A percentile compares a stretch with the other conserved stretches of the same genome.
Conservation (phyloP, 2,888 invertebrate species). For the Agrochola lota region DNA sequence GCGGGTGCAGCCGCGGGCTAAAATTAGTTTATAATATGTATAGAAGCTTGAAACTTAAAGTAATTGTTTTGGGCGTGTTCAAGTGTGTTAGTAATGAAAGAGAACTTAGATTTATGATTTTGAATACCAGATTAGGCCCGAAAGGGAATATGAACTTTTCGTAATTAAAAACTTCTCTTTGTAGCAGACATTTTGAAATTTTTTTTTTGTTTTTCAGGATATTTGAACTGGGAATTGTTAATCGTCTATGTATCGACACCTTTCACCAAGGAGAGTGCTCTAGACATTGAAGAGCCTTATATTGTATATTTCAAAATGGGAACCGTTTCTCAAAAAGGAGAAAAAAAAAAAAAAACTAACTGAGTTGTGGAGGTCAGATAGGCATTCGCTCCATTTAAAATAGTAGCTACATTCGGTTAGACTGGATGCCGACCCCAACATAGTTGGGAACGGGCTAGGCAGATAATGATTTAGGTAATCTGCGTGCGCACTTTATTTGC, state of each 20-base stretch:
- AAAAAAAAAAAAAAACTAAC: no score
- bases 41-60: constrained; percentile 72
- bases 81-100: constrained; percentile 75
- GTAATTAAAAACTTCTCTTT: background rate
- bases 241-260: background rate
- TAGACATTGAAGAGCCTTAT: background rate
- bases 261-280: background rate
- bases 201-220: background rate
- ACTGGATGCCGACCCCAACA: no score
- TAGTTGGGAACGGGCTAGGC: no score
- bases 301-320: background rate
- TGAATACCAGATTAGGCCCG: constrained; percentile 49
- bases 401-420: no score
- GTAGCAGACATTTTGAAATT: background rate
- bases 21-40: no score
- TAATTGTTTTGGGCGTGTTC: constrained; percentile 76
- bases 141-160: background rate
- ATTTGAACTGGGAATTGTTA: background rate
- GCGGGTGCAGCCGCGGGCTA: no score
- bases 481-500: no score
- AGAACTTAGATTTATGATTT: constrained; percentile 59
- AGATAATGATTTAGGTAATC: no score
- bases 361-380: no score
- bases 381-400: no score
- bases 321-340: no score